Evolutionary conservation across 2,797 vertebrate species (phyloP).

Genomic region (Okamejei kenojei): DNA sequence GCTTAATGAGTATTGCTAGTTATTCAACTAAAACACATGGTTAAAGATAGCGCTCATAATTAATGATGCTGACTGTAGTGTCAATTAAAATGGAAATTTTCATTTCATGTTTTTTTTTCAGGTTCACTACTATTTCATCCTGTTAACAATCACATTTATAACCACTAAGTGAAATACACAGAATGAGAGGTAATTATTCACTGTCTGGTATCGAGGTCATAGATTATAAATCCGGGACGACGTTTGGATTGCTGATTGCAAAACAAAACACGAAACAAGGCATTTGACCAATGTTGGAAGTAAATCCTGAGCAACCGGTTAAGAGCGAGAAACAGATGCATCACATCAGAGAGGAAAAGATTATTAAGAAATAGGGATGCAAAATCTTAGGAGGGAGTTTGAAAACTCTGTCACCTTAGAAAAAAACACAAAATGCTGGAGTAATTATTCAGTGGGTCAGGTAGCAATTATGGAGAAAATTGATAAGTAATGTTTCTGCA

Average conservation of each 20-base stretch:
- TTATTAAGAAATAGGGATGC: too few relatives aligned
- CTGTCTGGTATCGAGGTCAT: background rate
- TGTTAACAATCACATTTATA: constrained; percentile 32
- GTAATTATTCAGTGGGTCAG: too few relatives aligned
- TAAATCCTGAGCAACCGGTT: constrained; percentile 1
- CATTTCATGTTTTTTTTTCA: constrained; percentile 9
- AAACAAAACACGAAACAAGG: background rate
- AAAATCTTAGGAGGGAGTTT: background rate
- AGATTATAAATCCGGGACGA: constrained; percentile 16
- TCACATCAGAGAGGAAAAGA: background rate
- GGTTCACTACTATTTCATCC: background rate
- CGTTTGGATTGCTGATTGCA: constrained; percentile 5
- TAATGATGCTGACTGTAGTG: constrained; percentile 45
- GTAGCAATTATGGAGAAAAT: too few relatives aligned
- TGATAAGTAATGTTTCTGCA: too few relatives aligned
- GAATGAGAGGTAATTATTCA: background rate
- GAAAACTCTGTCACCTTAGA: background rate
- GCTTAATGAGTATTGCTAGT: constrained; percentile 44
- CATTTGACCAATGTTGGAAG: background rate
- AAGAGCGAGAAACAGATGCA: background rate
- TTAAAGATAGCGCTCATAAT: constrained; percentile 42
- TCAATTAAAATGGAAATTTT: constrained; percentile 24
- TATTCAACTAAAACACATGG: constrained; percentile 49
- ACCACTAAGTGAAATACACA: constrained; percentile 1
- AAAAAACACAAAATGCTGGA: too few relatives aligned